A percentile compares a stretch with the other conserved stretches of the same genome.
Conservation (phyloP, 2,113 vertebrate genomes). For the Raja brachyura region DNA sequence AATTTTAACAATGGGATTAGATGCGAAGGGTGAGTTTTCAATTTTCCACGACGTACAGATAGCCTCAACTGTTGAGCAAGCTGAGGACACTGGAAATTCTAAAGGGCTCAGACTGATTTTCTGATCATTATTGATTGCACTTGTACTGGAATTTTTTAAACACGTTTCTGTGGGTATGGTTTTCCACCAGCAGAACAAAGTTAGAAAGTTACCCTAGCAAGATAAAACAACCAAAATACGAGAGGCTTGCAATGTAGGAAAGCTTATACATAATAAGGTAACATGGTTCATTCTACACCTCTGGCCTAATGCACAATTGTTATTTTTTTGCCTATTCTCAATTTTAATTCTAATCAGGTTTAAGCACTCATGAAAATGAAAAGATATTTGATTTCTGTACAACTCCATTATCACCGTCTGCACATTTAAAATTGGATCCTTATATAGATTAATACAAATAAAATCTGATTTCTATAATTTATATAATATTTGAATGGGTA, state of each 20-base stretch:
- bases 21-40: background rate
- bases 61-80: background rate
- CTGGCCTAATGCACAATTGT: background rate
- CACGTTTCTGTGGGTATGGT: background rate
- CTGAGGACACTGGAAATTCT: constrained; percentile 2
- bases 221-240: background rate
- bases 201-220: background rate
- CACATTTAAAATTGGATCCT: no score
- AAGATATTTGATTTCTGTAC: no score
- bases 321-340: background rate
- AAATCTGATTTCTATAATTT: background rate
- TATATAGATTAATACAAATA: no score
- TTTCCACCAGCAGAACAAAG: background rate
- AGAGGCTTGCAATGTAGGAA: background rate
- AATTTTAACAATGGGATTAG: background rate
- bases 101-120: background rate
- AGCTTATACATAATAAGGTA: background rate
- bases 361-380: background rate
- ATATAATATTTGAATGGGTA: background rate
- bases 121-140: constrained; percentile 1
- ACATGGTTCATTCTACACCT: background rate
- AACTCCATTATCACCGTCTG: no score
- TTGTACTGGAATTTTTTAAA: background rate
- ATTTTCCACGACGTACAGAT: background rate
- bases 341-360: background rate